Evolutionary conservation across 2,113 vertebrate genomes (phyloP), one percentile per base, ranked within the genome.

Genomic region (Cebus imitator): DNA sequence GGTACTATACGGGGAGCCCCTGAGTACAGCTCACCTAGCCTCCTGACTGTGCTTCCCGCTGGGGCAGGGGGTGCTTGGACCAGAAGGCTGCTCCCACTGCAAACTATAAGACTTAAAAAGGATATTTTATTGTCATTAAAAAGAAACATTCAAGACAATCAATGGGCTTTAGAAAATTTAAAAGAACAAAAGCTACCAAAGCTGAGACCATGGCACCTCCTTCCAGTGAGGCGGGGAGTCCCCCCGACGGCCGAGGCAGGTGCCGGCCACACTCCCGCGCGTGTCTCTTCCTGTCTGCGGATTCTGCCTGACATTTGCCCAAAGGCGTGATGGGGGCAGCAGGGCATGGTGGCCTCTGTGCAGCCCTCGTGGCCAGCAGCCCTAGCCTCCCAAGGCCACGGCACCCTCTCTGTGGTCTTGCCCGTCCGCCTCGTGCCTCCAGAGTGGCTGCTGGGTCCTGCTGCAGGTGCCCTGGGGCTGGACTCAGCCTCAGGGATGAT

Each of bases 31-130:
- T 64, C 5, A 27, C 27, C 27, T 11, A 64, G 61, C 61, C 6
- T 17, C 64, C 64, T 35, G 64, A 68, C 32, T 1, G 5, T 66
- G 32, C 32, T 32, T 30, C 6, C 6, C 30, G 32, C 32, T 1
- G 25, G 25, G 58, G 32, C 13, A 6, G 12, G 13, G 20, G 14
- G 6, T 0, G 7, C 3, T 1, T 20, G 5, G 30, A 17, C 4
- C 45, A 17, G 57, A 66, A 78, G 40, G n/a, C 45, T 20, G 25
- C 30, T 45, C 40, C 64, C 37, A 21, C 18, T 1, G 8, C 2
- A 14, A 43, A 8, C 35, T 32, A 86, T 0, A 18, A 18, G 50
- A 75, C 3, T 13, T 37, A 25, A 14, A 45, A 48, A 94, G 25
- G 35, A 35, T 17, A 7, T 72, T 95, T 95, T 91, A 91, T 86